Conservation (phyloP, 2,888 invertebrate species). For the Agrochola macilenta region DNA sequence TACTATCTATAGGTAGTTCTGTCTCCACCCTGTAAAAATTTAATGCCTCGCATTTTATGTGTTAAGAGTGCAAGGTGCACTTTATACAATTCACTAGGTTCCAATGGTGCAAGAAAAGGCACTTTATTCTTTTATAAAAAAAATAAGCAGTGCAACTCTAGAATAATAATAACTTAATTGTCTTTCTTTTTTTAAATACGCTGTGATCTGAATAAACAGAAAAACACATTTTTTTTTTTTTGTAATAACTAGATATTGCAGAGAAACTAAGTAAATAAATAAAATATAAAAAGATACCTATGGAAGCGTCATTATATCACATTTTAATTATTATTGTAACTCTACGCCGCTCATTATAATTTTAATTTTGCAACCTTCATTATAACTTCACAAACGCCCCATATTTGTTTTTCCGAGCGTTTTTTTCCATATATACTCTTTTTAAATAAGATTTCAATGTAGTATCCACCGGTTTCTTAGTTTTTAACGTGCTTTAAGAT, state of each 20-base stretch:
- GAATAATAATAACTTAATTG: background rate
- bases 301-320: background rate
- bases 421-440: background rate
- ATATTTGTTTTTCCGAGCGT: background rate
- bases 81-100: constrained; percentile 35
- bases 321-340: constrained; percentile 22
- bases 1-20: constrained; percentile 3
- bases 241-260: background rate
- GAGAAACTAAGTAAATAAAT: no score
- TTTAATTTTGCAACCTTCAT: constrained; percentile 3
- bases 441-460: background rate
- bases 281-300: background rate
- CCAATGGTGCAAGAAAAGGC: background rate
- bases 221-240: background rate
- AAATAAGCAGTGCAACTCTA: background rate
- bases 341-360: constrained; percentile 14
- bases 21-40: constrained; percentile 47
- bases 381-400: background rate
- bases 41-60: constrained; percentile 57
- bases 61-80: constrained; percentile 12
- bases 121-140: background rate
- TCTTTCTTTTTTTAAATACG: background rate
- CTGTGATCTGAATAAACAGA: background rate
- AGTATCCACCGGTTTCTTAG: no score
- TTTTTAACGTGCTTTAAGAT: background rate